Conservation (phyloP, 2,888 invertebrate species). For the Agonopterix subpropinquella region DNA sequence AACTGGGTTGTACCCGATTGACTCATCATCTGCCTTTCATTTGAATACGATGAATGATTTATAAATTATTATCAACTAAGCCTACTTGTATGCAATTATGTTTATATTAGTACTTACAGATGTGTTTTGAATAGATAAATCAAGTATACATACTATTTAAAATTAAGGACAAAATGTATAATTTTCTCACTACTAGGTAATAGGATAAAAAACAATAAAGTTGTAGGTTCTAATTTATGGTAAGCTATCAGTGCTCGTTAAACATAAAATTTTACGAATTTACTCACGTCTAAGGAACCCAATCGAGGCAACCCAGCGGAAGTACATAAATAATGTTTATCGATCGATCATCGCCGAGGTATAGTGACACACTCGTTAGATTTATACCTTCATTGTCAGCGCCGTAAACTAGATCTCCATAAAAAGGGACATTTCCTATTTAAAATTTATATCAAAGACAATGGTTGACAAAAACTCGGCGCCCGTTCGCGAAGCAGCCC, state of each 20-base stretch:
- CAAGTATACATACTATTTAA: too few species aligned
- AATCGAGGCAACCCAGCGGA: slow-evolving; percentile 53
- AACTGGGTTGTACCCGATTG: slow-evolving; percentile 15
- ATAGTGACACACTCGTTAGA: slow-evolving; percentile 66
- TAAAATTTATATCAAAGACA: slow-evolving; percentile 76
- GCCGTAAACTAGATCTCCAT: slow-evolving; percentile 75
- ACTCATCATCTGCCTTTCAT: slow-evolving; percentile 19
- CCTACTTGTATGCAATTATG: too few species aligned
- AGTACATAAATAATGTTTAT: slow-evolving; percentile 74
- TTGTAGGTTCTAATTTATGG: not conserved
- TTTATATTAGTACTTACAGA: too few species aligned
- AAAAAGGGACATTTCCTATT: slow-evolving; percentile 75
- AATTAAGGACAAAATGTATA: too few species aligned
- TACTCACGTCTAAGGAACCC: slow-evolving; percentile 40
- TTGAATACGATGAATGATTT: slow-evolving; percentile 29
- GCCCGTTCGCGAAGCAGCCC: slow-evolving; percentile 64
- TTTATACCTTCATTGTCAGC: slow-evolving; percentile 74
- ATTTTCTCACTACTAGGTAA: not conserved
- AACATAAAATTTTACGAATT: slow-evolving; percentile 40
- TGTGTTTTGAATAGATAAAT: too few species aligned
- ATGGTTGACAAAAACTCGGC: slow-evolving; percentile 73
- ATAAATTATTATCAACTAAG: not conserved
- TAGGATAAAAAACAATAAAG: not conserved
- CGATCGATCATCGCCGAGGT: slow-evolving; percentile 69
- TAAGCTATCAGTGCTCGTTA: not conserved